Conservation (phyloP, 2,113 vertebrate genomes). For the Plectropomus leopardus region DNA sequence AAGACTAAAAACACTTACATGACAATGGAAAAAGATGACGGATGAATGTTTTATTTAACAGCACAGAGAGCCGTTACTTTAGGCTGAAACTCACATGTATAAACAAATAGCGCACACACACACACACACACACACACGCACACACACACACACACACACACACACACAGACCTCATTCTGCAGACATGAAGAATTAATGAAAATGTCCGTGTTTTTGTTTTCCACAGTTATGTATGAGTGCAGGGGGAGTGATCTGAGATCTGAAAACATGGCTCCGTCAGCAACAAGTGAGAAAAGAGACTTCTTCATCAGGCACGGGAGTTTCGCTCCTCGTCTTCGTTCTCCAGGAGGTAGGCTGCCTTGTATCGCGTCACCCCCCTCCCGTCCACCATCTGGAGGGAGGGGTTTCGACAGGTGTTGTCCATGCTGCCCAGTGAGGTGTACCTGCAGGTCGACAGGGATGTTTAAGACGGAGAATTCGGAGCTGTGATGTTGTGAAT, state of each 20-base stretch:
- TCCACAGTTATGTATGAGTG: not conserved
- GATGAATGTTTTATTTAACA: conserved; percentile 74
- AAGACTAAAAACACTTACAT: conserved; percentile 50
- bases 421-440: conserved; percentile 93
- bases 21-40: conserved; percentile 32
- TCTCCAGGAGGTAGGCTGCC: conserved; percentile 91
- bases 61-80: conserved; percentile 38
- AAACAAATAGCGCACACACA: conserved; percentile 5
- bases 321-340: conserved; percentile 92
- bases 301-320: conserved; percentile 81
- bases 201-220: conserved; percentile 16
- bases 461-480: not conserved
- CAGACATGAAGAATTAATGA: not conserved
- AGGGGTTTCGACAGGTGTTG: conserved; percentile 89
- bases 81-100: conserved; percentile 20
- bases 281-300: conserved; percentile 15
- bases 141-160: not conserved
- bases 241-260: not conserved
- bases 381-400: conserved; percentile 84
- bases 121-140: conserved; percentile 8
- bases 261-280: not conserved
- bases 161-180: not conserved
- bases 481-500: not conserved
- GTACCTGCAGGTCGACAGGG: conserved; percentile 84
- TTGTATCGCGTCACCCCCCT: conserved; percentile 86